A percentile compares a stretch with the other conserved stretches of the same genome.
Conservation (phyloP, 2,113 vertebrate genomes). For the Gadus macrocephalus region DNA sequence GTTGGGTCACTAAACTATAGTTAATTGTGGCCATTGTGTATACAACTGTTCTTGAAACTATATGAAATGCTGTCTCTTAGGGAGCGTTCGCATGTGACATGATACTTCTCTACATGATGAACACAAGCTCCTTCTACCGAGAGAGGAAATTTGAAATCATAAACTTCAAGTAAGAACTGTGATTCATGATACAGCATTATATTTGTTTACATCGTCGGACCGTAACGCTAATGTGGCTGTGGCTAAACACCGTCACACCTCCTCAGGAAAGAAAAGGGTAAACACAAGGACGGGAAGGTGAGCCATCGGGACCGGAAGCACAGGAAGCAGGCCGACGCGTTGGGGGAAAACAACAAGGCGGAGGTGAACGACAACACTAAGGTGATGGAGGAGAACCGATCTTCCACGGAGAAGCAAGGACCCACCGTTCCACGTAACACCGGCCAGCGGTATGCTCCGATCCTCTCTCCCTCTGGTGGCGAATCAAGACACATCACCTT, state of each 20-base stretch:
- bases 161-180: slow-evolving; percentile 80
- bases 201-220: neutral
- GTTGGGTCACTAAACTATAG: neutral
- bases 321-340: slow-evolving; percentile 44
- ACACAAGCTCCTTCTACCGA: slow-evolving; percentile 88
- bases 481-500: slow-evolving; percentile 54
- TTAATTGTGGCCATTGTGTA: too few species aligned
- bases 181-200: neutral
- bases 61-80: slow-evolving; percentile 63
- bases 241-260: neutral
- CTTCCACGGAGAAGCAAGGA: slow-evolving; percentile 27
- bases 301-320: slow-evolving; percentile 43
- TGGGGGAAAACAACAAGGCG: slow-evolving; percentile 28
- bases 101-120: slow-evolving; percentile 91
- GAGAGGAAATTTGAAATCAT: slow-evolving; percentile 92
- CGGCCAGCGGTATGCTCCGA: slow-evolving; percentile 55
- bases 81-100: slow-evolving; percentile 91
- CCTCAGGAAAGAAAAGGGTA: slow-evolving; percentile 49
- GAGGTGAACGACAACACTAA: slow-evolving; percentile 7
- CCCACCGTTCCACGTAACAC: slow-evolving; percentile 66
- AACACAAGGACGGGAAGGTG: slow-evolving; percentile 43
- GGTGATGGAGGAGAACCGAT: slow-evolving; percentile 19
- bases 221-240: neutral
- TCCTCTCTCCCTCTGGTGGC: slow-evolving; percentile 23
- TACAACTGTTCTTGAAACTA: neutral